Evolutionary conservation across 2,888 invertebrate genomes (phyloP), one percentile per base, ranked within the genome.

Genomic region (Andrena fulva): DNA sequence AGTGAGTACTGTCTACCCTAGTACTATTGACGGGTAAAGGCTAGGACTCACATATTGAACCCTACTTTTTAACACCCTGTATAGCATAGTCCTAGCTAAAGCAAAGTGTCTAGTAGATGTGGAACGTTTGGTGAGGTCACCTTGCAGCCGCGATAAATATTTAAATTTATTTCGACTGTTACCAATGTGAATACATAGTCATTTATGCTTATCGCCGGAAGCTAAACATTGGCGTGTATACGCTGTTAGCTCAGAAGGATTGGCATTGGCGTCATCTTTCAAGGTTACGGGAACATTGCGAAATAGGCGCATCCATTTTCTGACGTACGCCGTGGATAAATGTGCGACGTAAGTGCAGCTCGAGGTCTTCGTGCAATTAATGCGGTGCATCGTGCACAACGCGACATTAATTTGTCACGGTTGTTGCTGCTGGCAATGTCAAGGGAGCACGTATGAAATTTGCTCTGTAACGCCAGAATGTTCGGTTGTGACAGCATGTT

Each of bases 241-340:
- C 59, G 42, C 5, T 20, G 60, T 63, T 42, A 8, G 62, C 29
- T 27, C 31, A 33, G 24, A 27, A 66, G 42, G 16, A 72, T 76
- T 80, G 82, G 72, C 87, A 86, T 81, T 89, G 87, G 85, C 83
- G 78, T 85, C 83, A 80, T 69, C 69, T 85, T 80, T 77, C 89
- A 89, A 89, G 89, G 90, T 77, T 71, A 66, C 79, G 68, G 31
- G 69, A 59, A 66, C 48, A 48, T 77, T 50, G 80, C 10, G 63
- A 54, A 72, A 68, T 56, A 71, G 64, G n/a, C 24, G 72, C 72
- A 69, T 73, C 60, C 70, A 80, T 50, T 77, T 67, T 27, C 70
- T 85, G 85, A 87, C 68, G 75, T 77, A 87, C 12, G 59, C 54
- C 56, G 70, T 31, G 71, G 69, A 70, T 77, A 74, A 77, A 86